These are phyloP conservation scores for Rhinoraja longicauda DNA, from an alignment of 2,797 vertebrate species.

Conservation along the genomic window DNA sequence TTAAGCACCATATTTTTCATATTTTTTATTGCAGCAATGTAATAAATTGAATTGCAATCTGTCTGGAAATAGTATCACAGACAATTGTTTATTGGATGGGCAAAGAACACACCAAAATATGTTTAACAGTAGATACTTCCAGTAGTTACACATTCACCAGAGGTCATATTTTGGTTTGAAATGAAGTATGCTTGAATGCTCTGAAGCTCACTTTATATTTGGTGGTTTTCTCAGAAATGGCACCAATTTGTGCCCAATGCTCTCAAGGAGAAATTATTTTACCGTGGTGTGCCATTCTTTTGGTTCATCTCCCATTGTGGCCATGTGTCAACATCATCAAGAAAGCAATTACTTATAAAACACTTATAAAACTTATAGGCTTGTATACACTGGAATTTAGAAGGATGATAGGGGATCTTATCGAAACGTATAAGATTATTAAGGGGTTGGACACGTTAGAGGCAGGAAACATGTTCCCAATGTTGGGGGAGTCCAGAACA, in stretches of 20 bases:
- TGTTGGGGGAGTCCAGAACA: too few species aligned
- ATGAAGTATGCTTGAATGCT: not conserved
- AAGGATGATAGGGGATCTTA: too few species aligned
- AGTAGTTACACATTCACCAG: not conserved
- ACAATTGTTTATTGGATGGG: not conserved
- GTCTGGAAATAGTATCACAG: not conserved
- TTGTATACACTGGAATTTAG: too few species aligned
- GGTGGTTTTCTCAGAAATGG: not conserved
- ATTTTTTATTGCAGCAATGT: not conserved
- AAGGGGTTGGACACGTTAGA: too few species aligned
- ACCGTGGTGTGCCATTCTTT: not conserved
- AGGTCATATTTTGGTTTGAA: not conserved
- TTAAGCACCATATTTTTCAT: not conserved
- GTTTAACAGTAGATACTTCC: not conserved
- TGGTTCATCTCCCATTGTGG: not conserved
- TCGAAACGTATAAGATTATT: too few species aligned
- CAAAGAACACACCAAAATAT: not conserved
- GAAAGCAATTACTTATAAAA: not conserved
- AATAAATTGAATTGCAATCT: constrained; percentile 4
- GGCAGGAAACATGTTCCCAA: too few species aligned
- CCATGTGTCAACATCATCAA: not conserved
- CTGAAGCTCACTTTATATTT: not conserved
- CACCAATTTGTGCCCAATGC: not conserved
- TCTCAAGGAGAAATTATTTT: not conserved
- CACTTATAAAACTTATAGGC: too few species aligned